Percentiles rank a stretch among this genome's conserved stretches.
These are phyloP conservation scores for Catharus ustulatus DNA, from an alignment of 2,797 vertebrate genomes.

Conservation along the genomic window DNA sequence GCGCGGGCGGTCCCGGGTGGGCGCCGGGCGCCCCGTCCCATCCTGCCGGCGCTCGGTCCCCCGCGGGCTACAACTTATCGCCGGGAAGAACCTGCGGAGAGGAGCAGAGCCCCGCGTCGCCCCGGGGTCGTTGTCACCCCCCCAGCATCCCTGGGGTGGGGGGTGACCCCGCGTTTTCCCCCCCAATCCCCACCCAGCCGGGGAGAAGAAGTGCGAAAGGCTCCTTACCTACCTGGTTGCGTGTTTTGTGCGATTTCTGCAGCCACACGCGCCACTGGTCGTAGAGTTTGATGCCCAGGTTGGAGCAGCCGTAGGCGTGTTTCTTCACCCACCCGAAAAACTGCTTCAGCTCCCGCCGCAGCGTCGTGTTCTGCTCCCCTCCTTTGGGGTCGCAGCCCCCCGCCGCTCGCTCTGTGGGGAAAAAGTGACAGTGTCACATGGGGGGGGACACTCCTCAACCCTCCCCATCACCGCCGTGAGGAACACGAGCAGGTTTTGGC, in stretches of 20 bases:
- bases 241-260: slow-evolving; percentile 97
- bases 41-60: slow-evolving; percentile 29
- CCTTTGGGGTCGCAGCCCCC: slow-evolving; percentile 79
- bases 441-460: fast-evolving
- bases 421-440: fast-evolving
- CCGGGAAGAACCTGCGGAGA: slow-evolving; percentile 73
- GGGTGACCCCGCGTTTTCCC: neutral
- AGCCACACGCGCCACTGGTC: slow-evolving; percentile 98
- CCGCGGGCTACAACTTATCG: slow-evolving; percentile 70
- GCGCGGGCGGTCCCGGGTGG: neutral
- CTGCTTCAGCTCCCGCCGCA: slow-evolving; percentile 95
- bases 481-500: neutral
- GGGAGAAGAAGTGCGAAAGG: slow-evolving; percentile 26
- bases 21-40: neutral
- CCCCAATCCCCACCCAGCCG: neutral
- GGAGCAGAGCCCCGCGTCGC: slow-evolving; percentile 41
- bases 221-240: slow-evolving; percentile 94
- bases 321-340: slow-evolving; percentile 99
- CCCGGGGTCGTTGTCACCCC: neutral
- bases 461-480: neutral
- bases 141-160: neutral
- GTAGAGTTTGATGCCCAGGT: slow-evolving; percentile 97
- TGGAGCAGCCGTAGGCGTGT: slow-evolving; percentile 93
- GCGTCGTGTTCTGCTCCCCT: slow-evolving; percentile 91
- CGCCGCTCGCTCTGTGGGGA: slow-evolving; percentile 76